Base-by-base conservation (phyloP, 2,113 vertebrate species). In the Crocuta crocuta region DNA sequence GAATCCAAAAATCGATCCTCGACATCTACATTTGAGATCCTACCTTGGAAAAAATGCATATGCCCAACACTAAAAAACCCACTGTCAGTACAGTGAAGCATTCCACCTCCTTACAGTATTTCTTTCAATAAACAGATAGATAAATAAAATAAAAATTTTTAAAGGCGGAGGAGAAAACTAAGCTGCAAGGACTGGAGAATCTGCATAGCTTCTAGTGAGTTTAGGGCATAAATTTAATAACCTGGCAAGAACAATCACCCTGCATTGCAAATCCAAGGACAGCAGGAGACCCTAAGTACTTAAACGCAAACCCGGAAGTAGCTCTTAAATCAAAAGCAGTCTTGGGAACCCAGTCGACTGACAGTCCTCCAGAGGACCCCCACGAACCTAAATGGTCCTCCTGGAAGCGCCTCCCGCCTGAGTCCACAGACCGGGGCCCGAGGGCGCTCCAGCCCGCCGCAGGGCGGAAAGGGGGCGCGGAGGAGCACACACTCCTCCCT, bases 381-480 rank as follows among this genome's bases (percentile, higher is more conserved):
- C 0, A 10, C 3, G 1, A 8, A 55, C 28, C 48, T 16, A 4
- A 11, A 16, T 24, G 65, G 7, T 19, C 21, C 31, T 39, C 3
- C 33, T 1, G 15, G 5, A 6, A 1, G 7, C 0, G 45, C 55
- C 55, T 28, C 91, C 5, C 0, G 24, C 45, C 82, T 0, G n/a
- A 28, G 50, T 3, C 65, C 89, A 35, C 24, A 4, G 12, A 9
- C 3, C 2, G 5, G 5, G 31, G 17, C 68, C 35, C 1, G n/a
- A 63, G 58, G 19, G 24, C 8, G 24, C 23, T 31, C 23, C 2
- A 15, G 23, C 24, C 63, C 1, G 55, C 45, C 39, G 3, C 0
- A 9, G 15, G 1, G 33, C 12, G 2, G 12, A 4, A 17, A 73
- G 1, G 11, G 66, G 63, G 1, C 0, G 0, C 23, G 48, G 10